phyloP scores from a whole-genome alignment of 1,140 invertebrate genomes.

The Cylas formicarius region DNA sequence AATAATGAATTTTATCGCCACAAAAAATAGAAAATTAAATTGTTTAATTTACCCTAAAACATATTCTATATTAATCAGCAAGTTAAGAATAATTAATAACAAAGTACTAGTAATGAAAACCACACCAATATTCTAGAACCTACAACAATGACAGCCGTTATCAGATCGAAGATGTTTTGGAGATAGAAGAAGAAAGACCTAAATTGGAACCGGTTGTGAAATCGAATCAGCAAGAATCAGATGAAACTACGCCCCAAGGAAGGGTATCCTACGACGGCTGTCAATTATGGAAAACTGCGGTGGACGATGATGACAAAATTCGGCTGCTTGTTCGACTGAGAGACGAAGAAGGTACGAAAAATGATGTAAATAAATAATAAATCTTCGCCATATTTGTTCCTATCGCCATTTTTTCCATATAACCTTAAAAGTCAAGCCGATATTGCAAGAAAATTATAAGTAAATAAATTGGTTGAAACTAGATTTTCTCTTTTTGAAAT shows the following conservation, averaged over 20 bases:
- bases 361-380: not conserved
- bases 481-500: too few relatives aligned
- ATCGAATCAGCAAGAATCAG: slow-evolving; percentile 7
- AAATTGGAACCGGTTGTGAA: not conserved
- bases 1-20: too few relatives aligned
- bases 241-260: slow-evolving; percentile 12
- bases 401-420: not conserved
- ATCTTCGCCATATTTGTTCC: too few relatives aligned
- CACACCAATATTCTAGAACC: too few relatives aligned
- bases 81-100: too few relatives aligned
- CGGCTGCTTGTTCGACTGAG: slow-evolving; percentile 42
- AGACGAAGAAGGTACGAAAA: slow-evolving; percentile 42
- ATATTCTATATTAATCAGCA: too few relatives aligned
- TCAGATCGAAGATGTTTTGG: slow-evolving; percentile 12
- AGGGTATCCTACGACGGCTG: slow-evolving; percentile 46
- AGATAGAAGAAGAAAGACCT: slow-evolving; percentile 1
- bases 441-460: too few relatives aligned
- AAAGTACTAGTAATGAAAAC: too few relatives aligned
- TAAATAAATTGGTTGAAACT: too few relatives aligned
- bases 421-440: not conserved
- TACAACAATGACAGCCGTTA: too few relatives aligned
- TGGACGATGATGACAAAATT: slow-evolving; percentile 37
- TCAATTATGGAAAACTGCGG: slow-evolving; percentile 46
- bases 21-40: too few relatives aligned
- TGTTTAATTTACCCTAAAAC: too few relatives aligned